These are phyloP conservation scores for Salmo trutta DNA, from an alignment of 2,797 vertebrate species.

Conservation along the genomic window DNA sequence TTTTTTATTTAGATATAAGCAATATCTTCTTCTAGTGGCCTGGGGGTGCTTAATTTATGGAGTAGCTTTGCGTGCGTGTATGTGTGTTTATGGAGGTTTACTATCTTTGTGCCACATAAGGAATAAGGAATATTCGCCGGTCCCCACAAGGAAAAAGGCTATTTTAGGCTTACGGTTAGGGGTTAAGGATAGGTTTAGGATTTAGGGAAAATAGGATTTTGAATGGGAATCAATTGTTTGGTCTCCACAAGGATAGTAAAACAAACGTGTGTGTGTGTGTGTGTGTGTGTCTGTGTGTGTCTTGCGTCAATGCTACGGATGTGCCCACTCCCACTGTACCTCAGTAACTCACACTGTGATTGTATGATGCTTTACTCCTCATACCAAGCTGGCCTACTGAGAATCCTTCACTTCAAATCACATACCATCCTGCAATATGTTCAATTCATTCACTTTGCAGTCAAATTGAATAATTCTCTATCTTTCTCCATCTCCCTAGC, in stretches of 20 bases:
- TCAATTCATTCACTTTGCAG: not conserved
- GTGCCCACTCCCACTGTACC: not conserved
- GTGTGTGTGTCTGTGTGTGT: conserved; percentile 3
- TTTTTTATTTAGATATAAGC: conserved; percentile 49
- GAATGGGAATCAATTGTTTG: too few species aligned
- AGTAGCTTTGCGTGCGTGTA: conserved; percentile 49
- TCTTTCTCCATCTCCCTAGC: not conserved
- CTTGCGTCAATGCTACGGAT: not conserved
- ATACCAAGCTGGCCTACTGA: not conserved
- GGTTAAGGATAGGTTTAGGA: too few species aligned
- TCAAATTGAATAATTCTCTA: not conserved
- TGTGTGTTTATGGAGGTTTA: conserved; percentile 18
- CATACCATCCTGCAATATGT: not conserved
- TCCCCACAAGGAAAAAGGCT: too few species aligned
- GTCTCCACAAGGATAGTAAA: too few species aligned
- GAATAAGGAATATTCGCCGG: conserved; percentile 4
- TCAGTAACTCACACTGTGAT: conserved; percentile 30
- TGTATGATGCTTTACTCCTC: conserved; percentile 22
- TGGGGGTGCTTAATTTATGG: conserved; percentile 39
- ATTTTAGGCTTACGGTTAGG: too few species aligned
- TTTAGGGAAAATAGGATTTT: too few species aligned
- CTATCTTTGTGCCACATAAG: conserved; percentile 18
- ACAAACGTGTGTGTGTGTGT: not conserved
- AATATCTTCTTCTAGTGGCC: conserved; percentile 50
- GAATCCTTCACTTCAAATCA: not conserved